These are phyloP conservation scores for Lagopus leucura DNA, from an alignment of 2,113 vertebrate species.

Conservation along the genomic window DNA sequence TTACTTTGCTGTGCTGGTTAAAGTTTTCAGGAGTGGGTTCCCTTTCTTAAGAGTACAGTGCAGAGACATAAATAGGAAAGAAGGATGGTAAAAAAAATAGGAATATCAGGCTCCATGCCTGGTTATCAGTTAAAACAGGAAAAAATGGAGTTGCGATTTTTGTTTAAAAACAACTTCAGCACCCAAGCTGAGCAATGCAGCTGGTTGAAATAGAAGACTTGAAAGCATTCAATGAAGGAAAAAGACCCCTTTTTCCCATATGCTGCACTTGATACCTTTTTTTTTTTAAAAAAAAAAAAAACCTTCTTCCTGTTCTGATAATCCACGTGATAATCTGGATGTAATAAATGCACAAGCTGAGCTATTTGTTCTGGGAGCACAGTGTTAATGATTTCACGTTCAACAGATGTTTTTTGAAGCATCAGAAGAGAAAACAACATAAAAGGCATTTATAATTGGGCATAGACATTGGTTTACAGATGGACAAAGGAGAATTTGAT, in stretches of 20 bases:
- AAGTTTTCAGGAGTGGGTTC: not conserved
- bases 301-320: not conserved
- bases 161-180: not conserved
- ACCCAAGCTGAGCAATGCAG: not conserved
- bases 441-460: not conserved
- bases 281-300: too few relatives aligned
- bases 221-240: not conserved
- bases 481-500: not conserved
- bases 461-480: not conserved
- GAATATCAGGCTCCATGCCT: not conserved
- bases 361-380: not conserved
- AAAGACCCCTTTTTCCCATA: not conserved
- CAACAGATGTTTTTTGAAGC: not conserved
- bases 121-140: not conserved
- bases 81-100: not conserved
- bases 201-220: not conserved
- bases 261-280: not conserved
- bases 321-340: not conserved
- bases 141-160: accelerated
- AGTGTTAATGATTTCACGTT: not conserved
- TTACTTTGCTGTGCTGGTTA: not conserved
- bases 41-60: not conserved
- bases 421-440: not conserved
- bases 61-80: not conserved
- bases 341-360: not conserved